phyloP scores from a whole-genome alignment of 2,113 vertebrate genomes.

The Aphelocoma coerulescens region DNA sequence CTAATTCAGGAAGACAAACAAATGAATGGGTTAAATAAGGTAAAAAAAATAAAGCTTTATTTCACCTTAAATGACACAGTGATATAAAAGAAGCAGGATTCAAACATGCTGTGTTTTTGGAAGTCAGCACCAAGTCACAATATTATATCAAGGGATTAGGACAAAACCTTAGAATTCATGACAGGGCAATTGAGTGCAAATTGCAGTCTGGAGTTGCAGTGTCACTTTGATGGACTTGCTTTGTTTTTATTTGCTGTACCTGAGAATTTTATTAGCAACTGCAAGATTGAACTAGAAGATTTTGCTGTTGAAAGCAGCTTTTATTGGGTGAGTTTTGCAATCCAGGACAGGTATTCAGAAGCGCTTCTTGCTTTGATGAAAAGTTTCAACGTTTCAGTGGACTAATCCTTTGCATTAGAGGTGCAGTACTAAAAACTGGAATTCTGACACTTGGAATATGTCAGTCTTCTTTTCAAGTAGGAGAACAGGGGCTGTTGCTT shows the following conservation, averaged over 20 bases:
- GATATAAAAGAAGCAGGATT: background rate
- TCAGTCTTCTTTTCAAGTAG: background rate
- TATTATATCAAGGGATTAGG: background rate
- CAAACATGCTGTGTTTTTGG: background rate
- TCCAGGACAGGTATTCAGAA: background rate
- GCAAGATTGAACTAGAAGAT: background rate
- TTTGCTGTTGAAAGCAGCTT: background rate
- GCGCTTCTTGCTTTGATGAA: background rate
- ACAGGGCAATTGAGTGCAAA: background rate
- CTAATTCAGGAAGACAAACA: background rate
- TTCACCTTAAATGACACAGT: background rate
- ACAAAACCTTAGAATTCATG: background rate
- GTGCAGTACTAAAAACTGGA: background rate
- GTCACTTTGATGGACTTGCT: conserved; percentile 13
- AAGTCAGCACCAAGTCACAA: background rate
- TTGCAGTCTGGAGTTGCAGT: background rate
- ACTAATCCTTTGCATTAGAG: background rate
- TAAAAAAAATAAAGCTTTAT: background rate
- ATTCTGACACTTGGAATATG: background rate
- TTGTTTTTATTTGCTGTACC: background rate
- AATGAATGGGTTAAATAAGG: background rate
- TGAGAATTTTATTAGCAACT: background rate
- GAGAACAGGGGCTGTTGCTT: background rate
- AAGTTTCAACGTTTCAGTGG: background rate
- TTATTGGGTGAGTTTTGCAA: background rate